These are phyloP conservation scores for Aramus guarauna DNA, from an alignment of 2,113 vertebrate species.

Conservation along the genomic window DNA sequence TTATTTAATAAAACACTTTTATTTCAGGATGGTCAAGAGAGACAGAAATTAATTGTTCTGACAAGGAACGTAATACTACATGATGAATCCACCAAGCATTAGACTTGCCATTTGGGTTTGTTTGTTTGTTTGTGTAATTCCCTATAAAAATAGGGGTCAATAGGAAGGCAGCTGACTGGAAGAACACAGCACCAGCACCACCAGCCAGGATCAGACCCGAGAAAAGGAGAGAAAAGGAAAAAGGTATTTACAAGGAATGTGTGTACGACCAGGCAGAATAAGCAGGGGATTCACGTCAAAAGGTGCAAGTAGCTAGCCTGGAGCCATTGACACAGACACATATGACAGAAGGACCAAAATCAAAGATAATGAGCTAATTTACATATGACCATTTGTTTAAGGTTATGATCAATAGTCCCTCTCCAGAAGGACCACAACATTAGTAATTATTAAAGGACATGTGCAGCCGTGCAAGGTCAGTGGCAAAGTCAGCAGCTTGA, in stretches of 20 bases:
- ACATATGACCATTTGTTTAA: neutral
- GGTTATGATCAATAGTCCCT: neutral
- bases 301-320: neutral
- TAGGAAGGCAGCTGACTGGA: neutral
- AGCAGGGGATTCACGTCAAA: neutral
- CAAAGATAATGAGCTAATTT: neutral
- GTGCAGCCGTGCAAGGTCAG: neutral
- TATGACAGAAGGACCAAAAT: neutral
- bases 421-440: neutral
- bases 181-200: neutral
- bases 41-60: neutral
- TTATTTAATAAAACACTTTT: neutral
- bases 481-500: neutral
- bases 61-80: neutral
- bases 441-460: neutral
- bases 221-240: neutral
- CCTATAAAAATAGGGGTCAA: neutral
- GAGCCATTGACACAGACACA: neutral
- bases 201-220: neutral
- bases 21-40: neutral
- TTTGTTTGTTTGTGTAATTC: neutral
- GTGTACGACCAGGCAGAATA: neutral
- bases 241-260: neutral
- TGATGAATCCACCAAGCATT: neutral
- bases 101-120: neutral